These are phyloP conservation scores for Sciurus vulgaris DNA, from an alignment of 2,797 vertebrate genomes.

Conservation along the genomic window DNA sequence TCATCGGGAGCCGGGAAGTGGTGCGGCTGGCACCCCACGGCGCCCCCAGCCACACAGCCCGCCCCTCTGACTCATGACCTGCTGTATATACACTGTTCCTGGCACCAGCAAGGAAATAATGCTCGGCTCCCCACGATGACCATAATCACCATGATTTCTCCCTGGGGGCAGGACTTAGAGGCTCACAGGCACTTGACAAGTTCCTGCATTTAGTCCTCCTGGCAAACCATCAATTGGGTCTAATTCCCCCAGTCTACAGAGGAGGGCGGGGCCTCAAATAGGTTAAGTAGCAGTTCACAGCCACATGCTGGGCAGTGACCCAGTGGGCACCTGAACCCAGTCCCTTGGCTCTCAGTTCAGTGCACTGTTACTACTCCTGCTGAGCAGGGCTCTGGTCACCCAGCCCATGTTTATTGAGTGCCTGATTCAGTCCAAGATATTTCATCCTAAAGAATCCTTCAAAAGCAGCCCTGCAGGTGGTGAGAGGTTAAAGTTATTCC, in stretches of 20 bases:
- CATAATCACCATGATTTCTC: conserved; percentile 30
- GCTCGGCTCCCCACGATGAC: not conserved
- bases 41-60: not conserved
- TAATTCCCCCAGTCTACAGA: not conserved
- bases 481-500: not conserved
- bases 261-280: not conserved
- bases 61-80: not conserved
- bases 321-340: not conserved
- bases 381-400: not conserved
- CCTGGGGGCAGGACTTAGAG: not conserved
- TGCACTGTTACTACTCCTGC: not conserved
- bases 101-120: not conserved
- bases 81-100: not conserved
- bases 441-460: not conserved
- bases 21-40: rapidly evolving
- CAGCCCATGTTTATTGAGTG: not conserved
- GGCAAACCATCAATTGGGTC: not conserved
- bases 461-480: not conserved
- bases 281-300: not conserved
- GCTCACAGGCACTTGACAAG: not conserved
- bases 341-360: not conserved
- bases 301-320: rapidly evolving
- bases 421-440: not conserved
- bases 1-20: not conserved
- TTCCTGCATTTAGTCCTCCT: not conserved